Conservation (phyloP, 2,888 invertebrate genomes). For the Agrotis segetum region DNA sequence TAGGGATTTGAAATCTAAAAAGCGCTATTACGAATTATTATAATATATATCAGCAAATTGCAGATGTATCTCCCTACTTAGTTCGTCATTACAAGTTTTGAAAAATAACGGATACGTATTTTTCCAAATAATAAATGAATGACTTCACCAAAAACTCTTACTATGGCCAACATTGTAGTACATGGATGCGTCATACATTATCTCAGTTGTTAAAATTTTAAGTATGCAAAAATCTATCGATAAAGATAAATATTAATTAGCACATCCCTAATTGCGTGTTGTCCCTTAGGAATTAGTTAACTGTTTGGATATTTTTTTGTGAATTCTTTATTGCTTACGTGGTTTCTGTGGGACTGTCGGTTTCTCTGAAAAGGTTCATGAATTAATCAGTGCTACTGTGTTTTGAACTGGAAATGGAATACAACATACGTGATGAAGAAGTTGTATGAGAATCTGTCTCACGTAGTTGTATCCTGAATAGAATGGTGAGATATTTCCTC, state of each 20-base stretch:
- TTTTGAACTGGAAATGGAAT: slow-evolving; percentile 7
- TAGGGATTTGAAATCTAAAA: too few species aligned
- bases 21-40: too few species aligned
- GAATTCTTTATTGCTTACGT: slow-evolving; percentile 51
- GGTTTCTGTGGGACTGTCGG: slow-evolving; percentile 48
- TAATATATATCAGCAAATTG: too few species aligned
- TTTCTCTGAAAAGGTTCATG: slow-evolving; percentile 43
- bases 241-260: slow-evolving; percentile 2
- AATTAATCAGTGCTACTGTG: slow-evolving; percentile 49
- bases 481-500: neutral
- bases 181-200: too few species aligned
- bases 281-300: slow-evolving; percentile 55
- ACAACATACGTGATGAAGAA: slow-evolving; percentile 10
- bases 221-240: neutral
- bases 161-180: too few species aligned
- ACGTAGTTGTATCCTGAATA: neutral
- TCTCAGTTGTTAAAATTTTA: neutral
- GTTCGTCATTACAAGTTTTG: too few species aligned
- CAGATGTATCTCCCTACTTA: too few species aligned
- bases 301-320: slow-evolving; percentile 59
- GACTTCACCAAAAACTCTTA: too few species aligned
- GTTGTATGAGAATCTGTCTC: slow-evolving; percentile 4
- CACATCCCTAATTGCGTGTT: slow-evolving; percentile 40
- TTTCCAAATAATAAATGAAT: too few species aligned
- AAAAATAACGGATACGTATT: too few species aligned